Evolutionary conservation across 2,888 invertebrate species (phyloP), one percentile per base, ranked within the genome.

Genomic region (Elaeidobius kamerunicus): DNA sequence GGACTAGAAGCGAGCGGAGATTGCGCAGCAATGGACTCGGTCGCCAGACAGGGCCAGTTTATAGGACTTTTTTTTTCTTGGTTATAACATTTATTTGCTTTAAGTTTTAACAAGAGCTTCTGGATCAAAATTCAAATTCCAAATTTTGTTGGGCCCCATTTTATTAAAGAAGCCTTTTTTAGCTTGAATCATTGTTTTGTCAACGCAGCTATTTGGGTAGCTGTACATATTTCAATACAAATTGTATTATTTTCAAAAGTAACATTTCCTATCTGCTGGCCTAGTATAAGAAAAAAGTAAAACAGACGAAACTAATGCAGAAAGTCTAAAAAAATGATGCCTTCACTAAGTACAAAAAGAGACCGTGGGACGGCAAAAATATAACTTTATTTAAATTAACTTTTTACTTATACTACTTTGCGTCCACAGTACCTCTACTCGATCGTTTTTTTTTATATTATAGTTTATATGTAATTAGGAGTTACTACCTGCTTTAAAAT

Each of bases 251-350:
- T n/a, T n/a, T n/a, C n/a, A n/a, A 36, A 36, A 36, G 34, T 34
- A 34, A 36, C 36, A 15, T 36, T 36, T 36, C 36, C 36, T 61
- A 19, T 40, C 11, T 20, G 20, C 40, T 40, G 27, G 27, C 23
- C 62, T 60, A 19, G n/a, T n/a, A 59, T 43, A 36, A 36, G 36
- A 16, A 36, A n/a, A n/a, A 34, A 34, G n/a, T n/a, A n/a, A 38
- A 27, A 36, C 16, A 30, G 43, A 44, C 50, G 34, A 28, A 38
- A 52, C 32, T 19, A 40, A 44, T 50, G 40, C 27, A 45, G 40
- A 41, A 50, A 54, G 40, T 39, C 36, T 52, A 30, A 44, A 32
- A n/a, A 54, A 71, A 67, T 69, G 72, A 73, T 73, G 73, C 73
- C 74, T 74, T 74, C 69, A 73, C 34, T 43, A 52, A 56, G 56